These are phyloP conservation scores for Papilio glaucus DNA, from an alignment of 1,140 invertebrate genomes.

Conservation along the genomic window DNA sequence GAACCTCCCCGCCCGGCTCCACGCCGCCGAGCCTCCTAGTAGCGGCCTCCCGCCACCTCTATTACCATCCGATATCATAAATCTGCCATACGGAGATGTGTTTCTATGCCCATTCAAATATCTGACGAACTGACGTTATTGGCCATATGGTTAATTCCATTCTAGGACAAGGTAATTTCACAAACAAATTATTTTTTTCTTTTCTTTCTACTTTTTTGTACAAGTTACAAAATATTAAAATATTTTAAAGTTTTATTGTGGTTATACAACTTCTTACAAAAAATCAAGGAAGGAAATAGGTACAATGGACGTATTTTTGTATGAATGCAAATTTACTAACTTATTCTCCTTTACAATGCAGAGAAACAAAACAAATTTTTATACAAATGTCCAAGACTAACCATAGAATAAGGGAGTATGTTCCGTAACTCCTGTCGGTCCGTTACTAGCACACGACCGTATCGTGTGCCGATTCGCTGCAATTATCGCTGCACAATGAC, in stretches of 20 bases:
- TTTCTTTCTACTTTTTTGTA: no score
- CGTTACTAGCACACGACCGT: constrained; percentile 69
- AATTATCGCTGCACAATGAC: constrained; percentile 79
- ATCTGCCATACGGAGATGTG: constrained; percentile 74
- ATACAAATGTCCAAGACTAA: not conserved
- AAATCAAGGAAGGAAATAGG: no score
- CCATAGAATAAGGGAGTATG: not conserved
- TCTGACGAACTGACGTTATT: constrained; percentile 49
- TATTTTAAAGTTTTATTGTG: no score
- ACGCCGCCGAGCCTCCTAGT: constrained; percentile 54
- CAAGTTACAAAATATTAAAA: no score
- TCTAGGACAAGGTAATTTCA: not conserved
- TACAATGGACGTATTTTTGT: no score
- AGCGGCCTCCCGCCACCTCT: constrained; percentile 53
- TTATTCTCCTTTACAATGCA: not conserved
- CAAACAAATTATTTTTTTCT: not conserved
- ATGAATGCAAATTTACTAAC: no score
- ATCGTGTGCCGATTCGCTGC: constrained; percentile 71
- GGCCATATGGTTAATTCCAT: not conserved
- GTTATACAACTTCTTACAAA: no score
- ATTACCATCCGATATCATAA: constrained; percentile 69
- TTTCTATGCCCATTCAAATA: constrained; percentile 55
- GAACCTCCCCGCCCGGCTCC: constrained; percentile 64
- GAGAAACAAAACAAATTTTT: not conserved
- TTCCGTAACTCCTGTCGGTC: constrained; percentile 60